phyloP scores from a whole-genome alignment of 2,113 vertebrate genomes.

The Onychostruthus taczanowskii region DNA sequence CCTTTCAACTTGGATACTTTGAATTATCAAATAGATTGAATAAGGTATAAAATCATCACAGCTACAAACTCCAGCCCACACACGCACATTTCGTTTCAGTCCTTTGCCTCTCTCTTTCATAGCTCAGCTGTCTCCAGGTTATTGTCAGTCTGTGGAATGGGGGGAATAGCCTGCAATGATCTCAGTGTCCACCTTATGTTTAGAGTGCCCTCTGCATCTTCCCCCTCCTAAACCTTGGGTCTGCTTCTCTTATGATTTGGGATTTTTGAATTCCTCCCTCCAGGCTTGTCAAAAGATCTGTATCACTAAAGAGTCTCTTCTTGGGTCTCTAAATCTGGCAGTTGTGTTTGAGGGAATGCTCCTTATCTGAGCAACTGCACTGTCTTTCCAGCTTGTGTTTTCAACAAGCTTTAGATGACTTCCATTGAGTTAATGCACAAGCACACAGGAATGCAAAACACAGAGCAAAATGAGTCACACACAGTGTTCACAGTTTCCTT shows the following conservation, averaged over 20 bases:
- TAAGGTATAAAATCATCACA: neutral
- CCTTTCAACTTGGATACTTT: neutral
- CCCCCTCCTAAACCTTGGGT: neutral
- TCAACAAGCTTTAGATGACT: neutral
- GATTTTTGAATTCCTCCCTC: neutral
- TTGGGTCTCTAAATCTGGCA: neutral
- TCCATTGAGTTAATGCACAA: neutral
- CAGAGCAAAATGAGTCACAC: neutral
- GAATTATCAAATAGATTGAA: neutral
- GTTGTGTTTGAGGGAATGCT: neutral
- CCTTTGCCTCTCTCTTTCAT: constrained; percentile 23
- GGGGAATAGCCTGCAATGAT: neutral
- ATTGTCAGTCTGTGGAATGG: neutral
- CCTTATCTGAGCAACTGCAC: neutral
- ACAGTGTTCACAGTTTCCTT: neutral
- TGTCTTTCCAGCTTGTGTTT: neutral
- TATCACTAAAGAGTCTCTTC: neutral
- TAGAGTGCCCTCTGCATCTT: neutral
- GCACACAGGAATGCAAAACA: neutral
- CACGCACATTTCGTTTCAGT: neutral
- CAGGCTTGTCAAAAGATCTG: neutral
- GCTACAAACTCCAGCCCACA: neutral
- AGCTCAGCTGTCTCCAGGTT: constrained; percentile 3
- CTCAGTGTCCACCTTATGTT: neutral
- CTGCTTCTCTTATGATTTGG: neutral